Percentiles rank a stretch among this genome's conserved stretches.
phyloP scores from a whole-genome alignment of 2,113 vertebrate species.

The Caretta caretta region DNA sequence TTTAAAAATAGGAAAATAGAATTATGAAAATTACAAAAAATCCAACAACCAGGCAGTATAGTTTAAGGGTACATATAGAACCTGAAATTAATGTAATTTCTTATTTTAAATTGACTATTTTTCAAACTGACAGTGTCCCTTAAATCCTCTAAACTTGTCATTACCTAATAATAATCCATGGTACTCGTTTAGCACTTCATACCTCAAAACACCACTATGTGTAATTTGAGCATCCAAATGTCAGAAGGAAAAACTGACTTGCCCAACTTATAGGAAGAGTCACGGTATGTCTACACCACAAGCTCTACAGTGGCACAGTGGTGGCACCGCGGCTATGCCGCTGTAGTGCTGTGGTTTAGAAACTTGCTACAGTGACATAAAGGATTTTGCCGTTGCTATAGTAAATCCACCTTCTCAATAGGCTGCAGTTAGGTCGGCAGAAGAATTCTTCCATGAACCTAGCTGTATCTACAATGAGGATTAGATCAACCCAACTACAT shows the following conservation, averaged over 20 bases:
- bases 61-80: not conserved
- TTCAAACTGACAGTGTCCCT: not conserved
- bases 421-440: too few relatives aligned
- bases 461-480: too few relatives aligned
- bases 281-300: not conserved
- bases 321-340: too few relatives aligned
- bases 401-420: too few relatives aligned
- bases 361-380: too few relatives aligned
- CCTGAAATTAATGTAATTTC: not conserved
- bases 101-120: not conserved
- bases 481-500: too few relatives aligned
- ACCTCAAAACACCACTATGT: not conserved
- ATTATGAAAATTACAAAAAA: not conserved
- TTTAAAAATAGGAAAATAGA: not conserved
- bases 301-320: too few relatives aligned
- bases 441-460: too few relatives aligned
- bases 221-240: not conserved
- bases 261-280: not conserved
- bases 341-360: too few relatives aligned
- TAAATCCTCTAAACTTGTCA: not conserved
- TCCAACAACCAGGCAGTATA: not conserved
- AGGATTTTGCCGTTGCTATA: too few relatives aligned
- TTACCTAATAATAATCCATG: not conserved
- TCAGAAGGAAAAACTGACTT: accelerated
- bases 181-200: not conserved